A percentile compares a stretch with the other conserved stretches of the same genome.
phyloP scores from a whole-genome alignment of 1,140 invertebrate genomes.

The Lordiphosa clarofinis region DNA sequence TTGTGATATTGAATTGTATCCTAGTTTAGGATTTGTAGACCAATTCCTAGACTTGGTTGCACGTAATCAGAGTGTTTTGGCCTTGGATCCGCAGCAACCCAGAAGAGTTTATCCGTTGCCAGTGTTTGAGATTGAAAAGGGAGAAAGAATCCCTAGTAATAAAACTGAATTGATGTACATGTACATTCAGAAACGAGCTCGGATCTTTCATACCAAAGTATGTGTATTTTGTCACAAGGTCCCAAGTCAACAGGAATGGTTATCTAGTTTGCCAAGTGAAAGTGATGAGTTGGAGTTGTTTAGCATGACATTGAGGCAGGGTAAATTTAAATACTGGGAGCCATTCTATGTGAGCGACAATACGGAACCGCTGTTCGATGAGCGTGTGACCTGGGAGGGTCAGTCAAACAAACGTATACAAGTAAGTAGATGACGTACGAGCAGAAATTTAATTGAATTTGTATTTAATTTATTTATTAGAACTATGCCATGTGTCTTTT shows the following conservation, averaged over 20 bases:
- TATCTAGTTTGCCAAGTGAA: conserved; percentile 81
- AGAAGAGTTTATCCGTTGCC: conserved; percentile 57
- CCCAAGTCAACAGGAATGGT: conserved; percentile 89
- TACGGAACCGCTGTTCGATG: conserved; percentile 91
- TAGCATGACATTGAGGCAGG: conserved; percentile 87
- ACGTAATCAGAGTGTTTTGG: conserved; percentile 82
- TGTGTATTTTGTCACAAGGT: conserved; percentile 93
- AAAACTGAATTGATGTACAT: conserved; percentile 87
- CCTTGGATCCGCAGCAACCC: conserved; percentile 15
- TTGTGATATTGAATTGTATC: conserved; percentile 93
- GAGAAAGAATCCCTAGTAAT: conserved; percentile 82
- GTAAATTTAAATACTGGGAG: conserved; percentile 90
- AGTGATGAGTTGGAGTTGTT: conserved; percentile 86
- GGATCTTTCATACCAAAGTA: conserved; percentile 93
- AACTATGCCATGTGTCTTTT: conserved; percentile 78
- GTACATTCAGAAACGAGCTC: conserved; percentile 86
- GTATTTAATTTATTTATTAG: conserved; percentile 25
- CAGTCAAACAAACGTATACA: conserved; percentile 96
- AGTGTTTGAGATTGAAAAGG: conserved; percentile 57
- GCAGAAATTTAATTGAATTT: neutral
- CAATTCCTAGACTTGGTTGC: conserved; percentile 90
- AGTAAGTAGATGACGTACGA: conserved; percentile 80
- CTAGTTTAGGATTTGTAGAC: conserved; percentile 86
- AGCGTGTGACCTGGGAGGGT: conserved; percentile 92
- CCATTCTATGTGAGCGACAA: conserved; percentile 93